Base-by-base conservation (phyloP, 2,888 invertebrate species). In the Branchipolynoe longqiensis region DNA sequence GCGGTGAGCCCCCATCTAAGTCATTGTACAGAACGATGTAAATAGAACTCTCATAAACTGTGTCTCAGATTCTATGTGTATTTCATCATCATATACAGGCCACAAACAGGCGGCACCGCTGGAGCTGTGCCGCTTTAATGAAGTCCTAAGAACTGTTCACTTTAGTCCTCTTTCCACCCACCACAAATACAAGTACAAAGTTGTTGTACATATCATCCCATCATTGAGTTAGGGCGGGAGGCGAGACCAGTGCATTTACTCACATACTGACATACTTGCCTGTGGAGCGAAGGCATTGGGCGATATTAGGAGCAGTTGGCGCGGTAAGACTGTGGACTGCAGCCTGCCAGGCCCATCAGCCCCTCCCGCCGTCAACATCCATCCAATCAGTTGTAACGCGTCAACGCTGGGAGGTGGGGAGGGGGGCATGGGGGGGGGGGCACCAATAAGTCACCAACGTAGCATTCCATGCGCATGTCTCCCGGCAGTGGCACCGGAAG, bases 1-100 rank as follows among this genome's bases (percentile, higher is more conserved):
- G 78, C 28, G 41, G 48, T 2, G 78, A 41, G 25, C 41, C 25
- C 62, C 14, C 78, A 48, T 78, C 78, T 78, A 78, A 78, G 78
- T 78, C 78, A 78, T 78, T 78, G 41, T 78, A 69, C 69, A 69
- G 22, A 69, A 58, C 69, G 33, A 36, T 69, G 69, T 69, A 69
- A 69, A 69, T 69, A 69, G 38, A 12, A n/a, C n/a, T n/a, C 69
- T 38, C 69, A 69, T 38, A 36, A n/a, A 69, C 69, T 22, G 69
- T 38, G 69, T 69, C 69, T 69, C 69, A 38, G 69, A 69, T 4
- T 31, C 33, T 36, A 1, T 36, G 14, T 62, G 8, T 69, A 69
- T 69, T 18, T 12, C 69, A 69, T 69, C 69, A 69, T 69, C 69
- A 69, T 69, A n/a, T 62, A 28, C 14, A 62, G 28, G 28, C 18